phyloP scores from a whole-genome alignment of 1,140 invertebrate genomes.

The Leptopilina boulardi region DNA sequence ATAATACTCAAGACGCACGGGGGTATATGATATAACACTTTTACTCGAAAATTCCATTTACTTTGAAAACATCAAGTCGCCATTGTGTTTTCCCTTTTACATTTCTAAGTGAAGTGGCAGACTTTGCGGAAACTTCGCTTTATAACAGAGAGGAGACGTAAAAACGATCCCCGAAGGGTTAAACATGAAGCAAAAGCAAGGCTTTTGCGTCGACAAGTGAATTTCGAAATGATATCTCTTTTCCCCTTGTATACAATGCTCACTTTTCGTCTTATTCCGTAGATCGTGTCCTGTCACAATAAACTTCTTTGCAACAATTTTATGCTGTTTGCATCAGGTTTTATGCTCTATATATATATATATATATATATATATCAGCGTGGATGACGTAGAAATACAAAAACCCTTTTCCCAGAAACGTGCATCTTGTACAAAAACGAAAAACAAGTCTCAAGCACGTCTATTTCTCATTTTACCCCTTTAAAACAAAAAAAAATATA shows the following conservation, averaged over 20 bases:
- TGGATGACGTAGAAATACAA: not conserved
- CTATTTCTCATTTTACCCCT: slow-evolving; percentile 18
- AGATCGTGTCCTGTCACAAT: not conserved
- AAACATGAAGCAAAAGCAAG: not conserved
- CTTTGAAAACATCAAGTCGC: slow-evolving; percentile 22
- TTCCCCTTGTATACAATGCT: slow-evolving; percentile 18
- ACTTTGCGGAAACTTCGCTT: slow-evolving; percentile 31
- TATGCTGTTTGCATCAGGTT: not conserved
- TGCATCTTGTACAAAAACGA: slow-evolving; percentile 21
- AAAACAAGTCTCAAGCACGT: slow-evolving; percentile 23
- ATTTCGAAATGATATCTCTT: slow-evolving; percentile 19
- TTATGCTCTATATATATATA: not conserved
- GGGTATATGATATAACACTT: slow-evolving; percentile 13
- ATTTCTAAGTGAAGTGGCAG: slow-evolving; percentile 19
- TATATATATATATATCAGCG: not conserved
- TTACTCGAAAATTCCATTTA: slow-evolving; percentile 21
- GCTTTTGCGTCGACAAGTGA: slow-evolving; percentile 3
- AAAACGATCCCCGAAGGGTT: slow-evolving; percentile 27
- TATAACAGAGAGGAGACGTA: slow-evolving; percentile 31
- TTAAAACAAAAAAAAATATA: too few species aligned
- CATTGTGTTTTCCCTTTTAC: slow-evolving; percentile 32
- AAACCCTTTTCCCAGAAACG: not conserved
- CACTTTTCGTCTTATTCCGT: not conserved
- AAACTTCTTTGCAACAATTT: slow-evolving; percentile 17
- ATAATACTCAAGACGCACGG: slow-evolving; percentile 28